A percentile compares a stretch with the other conserved stretches of the same genome.
Evolutionary conservation across 1,140 invertebrate species (phyloP).

Genomic region (Lordiphosa clarofinis): DNA sequence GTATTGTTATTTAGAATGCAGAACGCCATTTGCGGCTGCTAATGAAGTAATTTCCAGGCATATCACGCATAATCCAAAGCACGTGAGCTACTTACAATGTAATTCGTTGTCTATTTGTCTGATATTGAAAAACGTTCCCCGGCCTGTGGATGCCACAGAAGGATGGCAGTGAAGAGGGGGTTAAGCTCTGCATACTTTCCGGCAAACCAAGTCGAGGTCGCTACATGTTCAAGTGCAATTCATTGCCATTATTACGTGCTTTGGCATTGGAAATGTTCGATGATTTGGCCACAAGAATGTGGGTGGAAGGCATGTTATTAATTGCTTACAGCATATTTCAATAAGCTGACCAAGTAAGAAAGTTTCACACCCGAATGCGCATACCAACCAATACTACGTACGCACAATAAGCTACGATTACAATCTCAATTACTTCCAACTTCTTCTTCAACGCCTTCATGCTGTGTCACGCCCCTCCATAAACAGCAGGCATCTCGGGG

Average conservation of each 20-base stretch:
- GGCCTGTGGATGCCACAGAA: no score
- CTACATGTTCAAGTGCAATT: slow-evolving; percentile 65
- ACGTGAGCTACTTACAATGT: slow-evolving; percentile 78
- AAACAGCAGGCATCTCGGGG: slow-evolving; percentile 30
- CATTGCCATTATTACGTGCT: slow-evolving; percentile 71
- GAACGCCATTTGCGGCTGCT: slow-evolving; percentile 67
- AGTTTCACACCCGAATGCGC: slow-evolving; percentile 46
- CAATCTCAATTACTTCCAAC: slow-evolving; percentile 73
- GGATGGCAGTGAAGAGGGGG: no score
- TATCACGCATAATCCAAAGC: slow-evolving; percentile 76
- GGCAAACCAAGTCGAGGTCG: slow-evolving; percentile 39
- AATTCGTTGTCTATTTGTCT: slow-evolving; percentile 78
- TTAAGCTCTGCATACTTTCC: slow-evolving; percentile 56
- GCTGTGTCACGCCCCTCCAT: slow-evolving; percentile 35
- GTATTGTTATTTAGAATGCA: slow-evolving; percentile 64
- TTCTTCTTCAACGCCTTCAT: slow-evolving; percentile 27
- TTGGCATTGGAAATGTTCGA: slow-evolving; percentile 60
- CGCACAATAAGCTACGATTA: slow-evolving; percentile 69
- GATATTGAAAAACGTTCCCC: slow-evolving; percentile 68
- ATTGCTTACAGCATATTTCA: slow-evolving; percentile 67
- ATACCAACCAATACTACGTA: slow-evolving; percentile 27
- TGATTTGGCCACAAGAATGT: slow-evolving; percentile 6
- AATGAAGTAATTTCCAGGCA: slow-evolving; percentile 77
- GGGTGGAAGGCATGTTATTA: slow-evolving; percentile 53
- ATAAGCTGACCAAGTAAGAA: slow-evolving; percentile 30